Conservation (phyloP, 2,888 invertebrate species). For the Drosophila vallismaia region DNA sequence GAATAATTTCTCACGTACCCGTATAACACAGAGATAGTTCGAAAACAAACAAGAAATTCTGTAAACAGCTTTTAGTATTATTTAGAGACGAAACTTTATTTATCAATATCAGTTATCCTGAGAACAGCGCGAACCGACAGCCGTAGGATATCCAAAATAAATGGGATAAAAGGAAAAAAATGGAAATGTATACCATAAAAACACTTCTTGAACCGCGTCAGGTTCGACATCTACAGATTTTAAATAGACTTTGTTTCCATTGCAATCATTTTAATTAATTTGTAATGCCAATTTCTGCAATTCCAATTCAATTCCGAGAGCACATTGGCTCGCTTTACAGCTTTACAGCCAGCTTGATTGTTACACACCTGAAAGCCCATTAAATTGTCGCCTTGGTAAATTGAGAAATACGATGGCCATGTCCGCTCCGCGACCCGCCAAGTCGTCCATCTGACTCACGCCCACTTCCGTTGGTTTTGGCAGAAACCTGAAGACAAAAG, state of each 20-base stretch:
- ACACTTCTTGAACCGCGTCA: neutral
- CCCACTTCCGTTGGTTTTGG: conserved; percentile 72
- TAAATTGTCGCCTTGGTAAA: conserved; percentile 81
- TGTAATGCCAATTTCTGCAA: conserved; percentile 81
- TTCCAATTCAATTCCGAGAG: conserved; percentile 78
- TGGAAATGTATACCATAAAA: no score
- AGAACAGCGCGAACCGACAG: no score
- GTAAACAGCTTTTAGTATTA: no score
- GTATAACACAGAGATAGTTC: no score
- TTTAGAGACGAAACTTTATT: no score
- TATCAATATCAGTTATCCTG: no score
- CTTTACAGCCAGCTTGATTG: conserved; percentile 36
- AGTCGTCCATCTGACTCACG: neutral
- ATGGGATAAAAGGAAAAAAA: conserved; percentile 12
- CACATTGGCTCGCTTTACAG: conserved; percentile 52
- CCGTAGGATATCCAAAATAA: no score
- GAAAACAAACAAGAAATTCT: no score
- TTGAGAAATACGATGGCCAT: conserved; percentile 80
- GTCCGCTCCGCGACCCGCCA: conserved; percentile 8
- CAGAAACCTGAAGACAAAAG: conserved; percentile 74
- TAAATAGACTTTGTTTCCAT: neutral
- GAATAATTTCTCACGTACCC: no score
- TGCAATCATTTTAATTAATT: conserved; percentile 80
- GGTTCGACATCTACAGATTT: neutral
- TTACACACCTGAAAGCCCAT: conserved; percentile 71